A percentile compares a stretch with the other conserved stretches of the same genome.
phyloP scores from a whole-genome alignment of 2,113 vertebrate species.

The Melanerpes aurifrons region DNA sequence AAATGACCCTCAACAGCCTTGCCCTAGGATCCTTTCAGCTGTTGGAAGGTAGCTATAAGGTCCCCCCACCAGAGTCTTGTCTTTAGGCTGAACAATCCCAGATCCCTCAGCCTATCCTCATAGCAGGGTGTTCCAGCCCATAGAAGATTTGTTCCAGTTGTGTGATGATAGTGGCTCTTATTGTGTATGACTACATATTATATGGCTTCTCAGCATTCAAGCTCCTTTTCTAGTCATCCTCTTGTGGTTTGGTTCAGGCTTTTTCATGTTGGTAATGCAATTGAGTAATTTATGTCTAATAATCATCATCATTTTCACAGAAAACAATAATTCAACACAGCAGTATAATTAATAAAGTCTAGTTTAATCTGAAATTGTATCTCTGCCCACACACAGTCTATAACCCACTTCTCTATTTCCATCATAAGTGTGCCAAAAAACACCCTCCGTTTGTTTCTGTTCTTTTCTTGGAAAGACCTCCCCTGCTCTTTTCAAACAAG shows the following conservation, averaged over 20 bases:
- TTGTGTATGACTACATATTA: background rate
- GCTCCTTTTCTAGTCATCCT: background rate
- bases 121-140: no score
- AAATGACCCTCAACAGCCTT: no score
- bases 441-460: background rate
- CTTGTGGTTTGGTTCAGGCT: background rate
- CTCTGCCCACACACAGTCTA: conserved; percentile 6
- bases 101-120: no score
- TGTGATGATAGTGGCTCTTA: background rate
- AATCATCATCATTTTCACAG: conserved; percentile 10
- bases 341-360: conserved; percentile 5
- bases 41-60: no score
- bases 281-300: conserved; percentile 12
- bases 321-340: conserved; percentile 10
- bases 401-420: conserved; percentile 18
- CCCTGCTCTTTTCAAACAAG: background rate
- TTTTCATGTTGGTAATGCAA: conserved; percentile 10
- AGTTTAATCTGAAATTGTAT: conserved; percentile 18
- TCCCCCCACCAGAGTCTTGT: no score
- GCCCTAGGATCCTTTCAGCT: no score
- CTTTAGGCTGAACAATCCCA: no score
- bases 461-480: background rate
- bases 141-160: background rate
- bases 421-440: background rate
- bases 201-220: background rate